Evolutionary conservation across 2,113 vertebrate species (phyloP).

Genomic region (Pogonocichla stellata): DNA sequence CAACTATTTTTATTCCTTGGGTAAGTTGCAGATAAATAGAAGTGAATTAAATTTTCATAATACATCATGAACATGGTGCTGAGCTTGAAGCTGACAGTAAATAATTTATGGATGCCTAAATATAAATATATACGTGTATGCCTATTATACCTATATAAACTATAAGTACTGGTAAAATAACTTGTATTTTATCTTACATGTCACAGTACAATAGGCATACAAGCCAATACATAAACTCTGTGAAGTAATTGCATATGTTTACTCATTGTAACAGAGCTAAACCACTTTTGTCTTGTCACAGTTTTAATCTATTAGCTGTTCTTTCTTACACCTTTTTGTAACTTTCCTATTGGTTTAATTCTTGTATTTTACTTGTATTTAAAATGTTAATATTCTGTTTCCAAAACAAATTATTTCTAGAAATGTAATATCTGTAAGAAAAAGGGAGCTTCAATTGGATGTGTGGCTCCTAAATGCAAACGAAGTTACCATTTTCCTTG

Average conservation of each 20-base stretch:
- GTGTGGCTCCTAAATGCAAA: slow-evolving; percentile 82
- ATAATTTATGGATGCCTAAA: neutral
- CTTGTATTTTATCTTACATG: neutral
- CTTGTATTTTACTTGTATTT: neutral
- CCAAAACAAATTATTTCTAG: slow-evolving; percentile 66
- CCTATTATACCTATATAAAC: neutral
- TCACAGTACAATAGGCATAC: neutral
- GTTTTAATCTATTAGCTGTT: neutral
- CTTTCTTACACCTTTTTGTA: neutral
- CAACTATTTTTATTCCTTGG: neutral
- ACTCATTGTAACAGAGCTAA: neutral
- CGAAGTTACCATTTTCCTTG: slow-evolving; percentile 91
- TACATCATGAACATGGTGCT: neutral
- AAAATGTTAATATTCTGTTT: neutral
- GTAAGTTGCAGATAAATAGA: neutral
- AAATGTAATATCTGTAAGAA: slow-evolving; percentile 84
- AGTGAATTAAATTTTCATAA: neutral
- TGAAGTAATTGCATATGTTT: neutral
- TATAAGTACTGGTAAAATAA: neutral
- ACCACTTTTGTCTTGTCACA: neutral
- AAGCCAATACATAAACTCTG: neutral
- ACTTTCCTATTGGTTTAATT: neutral
- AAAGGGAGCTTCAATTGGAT: slow-evolving; percentile 91
- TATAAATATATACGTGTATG: neutral
- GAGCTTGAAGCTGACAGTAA: neutral